Conservation (phyloP, 2,113 vertebrate genomes). For the Channa argus region DNA sequence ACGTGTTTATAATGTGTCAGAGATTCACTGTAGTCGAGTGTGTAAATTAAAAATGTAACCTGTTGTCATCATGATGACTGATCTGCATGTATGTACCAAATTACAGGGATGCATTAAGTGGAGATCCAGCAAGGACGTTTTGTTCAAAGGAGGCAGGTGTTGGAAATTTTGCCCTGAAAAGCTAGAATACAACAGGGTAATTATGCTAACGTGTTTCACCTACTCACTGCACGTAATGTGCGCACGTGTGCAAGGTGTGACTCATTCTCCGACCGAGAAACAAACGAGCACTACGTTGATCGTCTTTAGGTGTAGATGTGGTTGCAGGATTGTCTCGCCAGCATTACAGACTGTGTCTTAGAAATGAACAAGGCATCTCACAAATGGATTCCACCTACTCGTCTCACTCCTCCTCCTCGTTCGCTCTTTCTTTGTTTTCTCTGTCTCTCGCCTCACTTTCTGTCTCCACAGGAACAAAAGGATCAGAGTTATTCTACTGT, state of each 20-base stretch:
- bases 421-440: background rate
- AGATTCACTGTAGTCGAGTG: too few relatives aligned
- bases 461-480: conserved; percentile 88
- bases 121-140: background rate
- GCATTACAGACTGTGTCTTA: conserved; percentile 18
- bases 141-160: conserved; percentile 3
- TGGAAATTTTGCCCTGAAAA: background rate
- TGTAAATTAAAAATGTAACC: too few relatives aligned
- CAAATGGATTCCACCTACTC: conserved; percentile 53
- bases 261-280: conserved; percentile 19
- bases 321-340: conserved; percentile 12
- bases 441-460: conserved; percentile 30
- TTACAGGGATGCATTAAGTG: too few relatives aligned
- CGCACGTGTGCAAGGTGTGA: conserved; percentile 14
- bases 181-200: conserved; percentile 9
- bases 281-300: background rate
- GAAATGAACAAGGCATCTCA: conserved; percentile 37
- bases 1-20: too few relatives aligned
- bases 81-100: too few relatives aligned
- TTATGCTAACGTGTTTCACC: conserved; percentile 30
- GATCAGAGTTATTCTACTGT: conserved; percentile 95
- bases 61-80: too few relatives aligned
- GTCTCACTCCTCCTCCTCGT: conserved; percentile 20
- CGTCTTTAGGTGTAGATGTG: conserved; percentile 14
- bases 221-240: background rate